Evolutionary conservation across 2,888 invertebrate species (phyloP).

Genomic region (Drosophila hamatofila): DNA sequence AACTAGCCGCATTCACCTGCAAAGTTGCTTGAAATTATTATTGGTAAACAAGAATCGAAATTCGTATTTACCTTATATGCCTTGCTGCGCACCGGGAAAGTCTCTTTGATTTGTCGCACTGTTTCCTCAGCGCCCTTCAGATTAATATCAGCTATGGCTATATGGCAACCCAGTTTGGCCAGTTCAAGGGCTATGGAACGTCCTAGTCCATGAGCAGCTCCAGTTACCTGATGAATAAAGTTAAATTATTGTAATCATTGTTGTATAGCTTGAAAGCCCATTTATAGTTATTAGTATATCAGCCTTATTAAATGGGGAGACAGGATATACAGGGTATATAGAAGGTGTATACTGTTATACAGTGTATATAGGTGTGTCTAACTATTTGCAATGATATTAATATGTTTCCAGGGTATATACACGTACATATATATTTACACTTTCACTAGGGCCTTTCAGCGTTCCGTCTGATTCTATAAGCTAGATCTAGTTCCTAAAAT

Average conservation of each 20-base stretch:
- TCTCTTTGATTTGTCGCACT: slow-evolving; percentile 55
- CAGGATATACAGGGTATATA: neutral
- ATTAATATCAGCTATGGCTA: slow-evolving; percentile 81
- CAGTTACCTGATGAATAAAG: slow-evolving; percentile 81
- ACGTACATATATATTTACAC: too few relatives aligned
- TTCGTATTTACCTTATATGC: slow-evolving; percentile 69
- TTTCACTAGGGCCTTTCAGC: too few relatives aligned
- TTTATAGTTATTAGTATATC: too few relatives aligned
- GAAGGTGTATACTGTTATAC: neutral
- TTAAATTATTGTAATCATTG: neutral
- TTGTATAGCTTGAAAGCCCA: too few relatives aligned
- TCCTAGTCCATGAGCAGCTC: slow-evolving; percentile 85
- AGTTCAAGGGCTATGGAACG: slow-evolving; percentile 81
- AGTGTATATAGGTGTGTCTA: neutral
- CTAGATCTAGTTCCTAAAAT: too few relatives aligned
- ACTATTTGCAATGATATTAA: neutral
- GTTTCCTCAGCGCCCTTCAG: slow-evolving; percentile 69
- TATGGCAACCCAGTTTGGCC: slow-evolving; percentile 80
- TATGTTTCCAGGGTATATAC: neutral
- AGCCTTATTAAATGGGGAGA: too few relatives aligned
- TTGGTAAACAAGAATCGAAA: neutral
- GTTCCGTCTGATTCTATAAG: too few relatives aligned
- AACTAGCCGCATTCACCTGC: slow-evolving; percentile 73
- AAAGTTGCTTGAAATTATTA: neutral
- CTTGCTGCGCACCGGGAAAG: slow-evolving; percentile 63